Evolutionary conservation across 1,140 invertebrate genomes (phyloP).

Genomic region (Drosophila santomea): DNA sequence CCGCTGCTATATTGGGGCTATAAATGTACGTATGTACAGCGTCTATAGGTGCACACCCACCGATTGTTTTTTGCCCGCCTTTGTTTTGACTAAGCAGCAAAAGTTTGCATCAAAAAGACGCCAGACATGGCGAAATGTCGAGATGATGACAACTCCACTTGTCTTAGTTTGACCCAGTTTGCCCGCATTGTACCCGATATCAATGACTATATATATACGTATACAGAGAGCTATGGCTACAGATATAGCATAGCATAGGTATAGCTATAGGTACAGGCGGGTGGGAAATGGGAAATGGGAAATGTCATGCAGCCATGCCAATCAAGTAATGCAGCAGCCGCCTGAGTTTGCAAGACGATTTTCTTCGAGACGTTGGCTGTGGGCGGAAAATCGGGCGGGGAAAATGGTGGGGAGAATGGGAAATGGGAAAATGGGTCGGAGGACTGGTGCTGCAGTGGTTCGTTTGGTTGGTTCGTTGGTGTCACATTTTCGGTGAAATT

Average conservation of each 20-base stretch:
- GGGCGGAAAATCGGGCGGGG: conserved; percentile 37
- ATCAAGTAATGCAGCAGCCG: conserved; percentile 64
- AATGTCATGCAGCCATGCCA: conserved; percentile 74
- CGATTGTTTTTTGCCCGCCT: conserved; percentile 22
- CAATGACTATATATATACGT: conserved; percentile 19
- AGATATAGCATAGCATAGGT: not conserved
- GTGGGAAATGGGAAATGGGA: conserved; percentile 33
- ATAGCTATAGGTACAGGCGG: not conserved
- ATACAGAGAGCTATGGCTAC: not conserved
- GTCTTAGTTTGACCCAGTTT: conserved; percentile 48
- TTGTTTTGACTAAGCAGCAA: conserved; percentile 45
- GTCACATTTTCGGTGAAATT: conserved; percentile 83
- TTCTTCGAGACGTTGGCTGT: conserved; percentile 1
- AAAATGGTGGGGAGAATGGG: conserved; percentile 14
- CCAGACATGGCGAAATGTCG: conserved; percentile 24
- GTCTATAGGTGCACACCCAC: conserved; percentile 6
- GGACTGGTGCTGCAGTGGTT: conserved; percentile 58
- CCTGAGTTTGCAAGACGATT: conserved; percentile 24
- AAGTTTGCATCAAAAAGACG: conserved; percentile 42
- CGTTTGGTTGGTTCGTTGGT: conserved; percentile 81
- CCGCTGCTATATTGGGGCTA: conserved; percentile 13
- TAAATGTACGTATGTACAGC: not conserved
- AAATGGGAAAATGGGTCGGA: not conserved
- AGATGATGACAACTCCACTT: conserved; percentile 24
- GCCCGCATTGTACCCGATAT: conserved; percentile 35